Evolutionary conservation across 2,888 invertebrate species (phyloP).

Genomic region (Nephrotoma flavescens): DNA sequence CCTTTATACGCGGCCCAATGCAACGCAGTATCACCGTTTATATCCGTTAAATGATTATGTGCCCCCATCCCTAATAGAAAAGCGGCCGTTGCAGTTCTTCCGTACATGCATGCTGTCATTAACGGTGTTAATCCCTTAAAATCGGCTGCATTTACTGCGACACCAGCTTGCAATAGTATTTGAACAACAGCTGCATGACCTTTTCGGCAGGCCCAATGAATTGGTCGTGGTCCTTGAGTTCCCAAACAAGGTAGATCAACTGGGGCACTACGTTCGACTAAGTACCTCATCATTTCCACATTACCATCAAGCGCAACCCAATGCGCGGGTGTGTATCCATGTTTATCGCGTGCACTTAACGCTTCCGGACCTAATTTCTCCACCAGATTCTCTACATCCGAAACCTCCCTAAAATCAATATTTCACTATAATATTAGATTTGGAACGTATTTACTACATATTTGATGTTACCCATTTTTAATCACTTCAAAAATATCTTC

Average conservation of each 20-base stretch:
- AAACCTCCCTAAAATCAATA: slow-evolving; percentile 38
- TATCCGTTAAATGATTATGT: slow-evolving; percentile 69
- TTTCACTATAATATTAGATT: background rate
- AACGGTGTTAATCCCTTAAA: slow-evolving; percentile 74
- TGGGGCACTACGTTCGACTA: slow-evolving; percentile 69
- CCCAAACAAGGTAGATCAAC: slow-evolving; percentile 77
- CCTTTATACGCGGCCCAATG: slow-evolving; percentile 95
- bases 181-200: slow-evolving; percentile 85
- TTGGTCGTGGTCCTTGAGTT: slow-evolving; percentile 77
- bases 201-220: slow-evolving; percentile 90
- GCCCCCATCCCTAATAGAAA: slow-evolving; percentile 84
- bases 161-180: slow-evolving; percentile 59
- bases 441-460: background rate
- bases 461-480: slow-evolving; percentile 52
- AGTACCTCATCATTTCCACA: slow-evolving; percentile 75
- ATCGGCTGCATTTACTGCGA: slow-evolving; percentile 78
- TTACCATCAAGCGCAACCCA: slow-evolving; percentile 77
- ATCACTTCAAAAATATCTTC: slow-evolving; percentile 75
- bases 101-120: slow-evolving; percentile 89
- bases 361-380: slow-evolving; percentile 67
- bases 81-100: slow-evolving; percentile 77
- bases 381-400: slow-evolving; percentile 68
- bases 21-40: slow-evolving; percentile 83
- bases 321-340: slow-evolving; percentile 87
- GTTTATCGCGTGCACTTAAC: slow-evolving; percentile 69